phyloP scores from a whole-genome alignment of 2,113 vertebrate genomes.

The Jacana jacana region DNA sequence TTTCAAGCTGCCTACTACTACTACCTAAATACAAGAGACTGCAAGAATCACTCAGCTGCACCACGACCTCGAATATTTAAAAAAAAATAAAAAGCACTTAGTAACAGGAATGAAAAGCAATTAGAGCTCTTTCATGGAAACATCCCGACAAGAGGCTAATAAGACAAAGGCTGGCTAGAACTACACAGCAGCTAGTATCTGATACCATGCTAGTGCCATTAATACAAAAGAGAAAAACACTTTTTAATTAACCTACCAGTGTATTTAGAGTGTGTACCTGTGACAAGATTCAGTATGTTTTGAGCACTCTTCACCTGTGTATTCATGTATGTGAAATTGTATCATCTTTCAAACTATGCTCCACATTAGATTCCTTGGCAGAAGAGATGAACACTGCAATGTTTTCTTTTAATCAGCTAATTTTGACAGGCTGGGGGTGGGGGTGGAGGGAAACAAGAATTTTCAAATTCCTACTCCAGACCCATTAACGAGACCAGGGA shows the following conservation, averaged over 20 bases:
- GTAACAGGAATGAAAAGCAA: background rate
- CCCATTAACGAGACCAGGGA: background rate
- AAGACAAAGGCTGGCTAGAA: background rate
- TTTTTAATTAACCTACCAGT: background rate
- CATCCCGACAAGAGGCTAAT: background rate
- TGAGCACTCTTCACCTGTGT: background rate
- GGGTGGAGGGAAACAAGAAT: background rate
- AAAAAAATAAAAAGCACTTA: background rate
- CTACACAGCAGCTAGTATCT: background rate
- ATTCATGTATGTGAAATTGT: accelerated
- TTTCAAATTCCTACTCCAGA: background rate
- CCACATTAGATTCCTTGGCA: background rate
- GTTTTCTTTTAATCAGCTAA: background rate
- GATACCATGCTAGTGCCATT: background rate
- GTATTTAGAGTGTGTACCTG: background rate
- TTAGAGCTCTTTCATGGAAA: background rate
- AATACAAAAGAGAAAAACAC: background rate
- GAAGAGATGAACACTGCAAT: background rate
- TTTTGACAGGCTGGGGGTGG: background rate
- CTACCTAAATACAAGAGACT: background rate
- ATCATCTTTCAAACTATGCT: background rate
- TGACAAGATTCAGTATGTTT: background rate
- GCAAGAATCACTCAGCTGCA: background rate
- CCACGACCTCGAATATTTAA: background rate
- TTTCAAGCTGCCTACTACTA: background rate